Evolutionary conservation across 2,797 vertebrate species (phyloP).

Genomic region (Podargus strigoides): DNA sequence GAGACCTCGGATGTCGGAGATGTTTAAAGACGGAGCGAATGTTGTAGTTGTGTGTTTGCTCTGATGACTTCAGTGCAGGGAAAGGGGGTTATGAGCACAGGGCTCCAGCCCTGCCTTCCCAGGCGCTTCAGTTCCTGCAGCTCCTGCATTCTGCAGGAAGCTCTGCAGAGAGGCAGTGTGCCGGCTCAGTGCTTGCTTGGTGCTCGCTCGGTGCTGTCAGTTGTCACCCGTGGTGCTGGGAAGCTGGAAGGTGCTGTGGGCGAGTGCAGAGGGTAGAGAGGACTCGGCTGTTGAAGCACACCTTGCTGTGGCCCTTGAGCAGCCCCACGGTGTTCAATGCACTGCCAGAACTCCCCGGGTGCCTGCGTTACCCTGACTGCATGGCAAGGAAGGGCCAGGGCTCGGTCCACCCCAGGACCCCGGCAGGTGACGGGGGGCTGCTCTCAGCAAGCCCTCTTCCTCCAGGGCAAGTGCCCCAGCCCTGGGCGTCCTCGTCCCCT

Average conservation of each 20-base stretch:
- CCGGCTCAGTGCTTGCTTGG: accelerated
- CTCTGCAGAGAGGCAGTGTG: background rate
- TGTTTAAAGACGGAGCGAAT: background rate
- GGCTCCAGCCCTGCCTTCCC: background rate
- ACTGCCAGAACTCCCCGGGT: background rate
- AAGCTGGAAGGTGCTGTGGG: background rate
- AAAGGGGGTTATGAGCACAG: background rate
- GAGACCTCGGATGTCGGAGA: background rate
- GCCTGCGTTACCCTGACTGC: no score
- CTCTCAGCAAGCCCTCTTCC: background rate
- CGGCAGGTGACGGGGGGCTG: background rate
- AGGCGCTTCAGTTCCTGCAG: background rate
- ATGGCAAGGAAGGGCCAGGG: background rate
- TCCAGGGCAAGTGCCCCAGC: accelerated
- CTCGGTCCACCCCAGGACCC: accelerated
- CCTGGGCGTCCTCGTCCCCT: background rate
- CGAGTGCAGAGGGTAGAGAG: background rate
- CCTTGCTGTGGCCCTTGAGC: background rate
- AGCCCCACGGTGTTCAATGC: accelerated
- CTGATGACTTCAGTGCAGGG: background rate
- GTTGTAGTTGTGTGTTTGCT: background rate
- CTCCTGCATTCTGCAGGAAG: background rate
- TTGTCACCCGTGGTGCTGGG: background rate
- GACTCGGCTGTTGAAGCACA: background rate
- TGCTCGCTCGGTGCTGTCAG: no score